Percentiles rank a stretch among this genome's conserved stretches.
These are phyloP conservation scores for Bradysia coprophila DNA, from an alignment of 1,140 invertebrate species.

Conservation along the genomic window DNA sequence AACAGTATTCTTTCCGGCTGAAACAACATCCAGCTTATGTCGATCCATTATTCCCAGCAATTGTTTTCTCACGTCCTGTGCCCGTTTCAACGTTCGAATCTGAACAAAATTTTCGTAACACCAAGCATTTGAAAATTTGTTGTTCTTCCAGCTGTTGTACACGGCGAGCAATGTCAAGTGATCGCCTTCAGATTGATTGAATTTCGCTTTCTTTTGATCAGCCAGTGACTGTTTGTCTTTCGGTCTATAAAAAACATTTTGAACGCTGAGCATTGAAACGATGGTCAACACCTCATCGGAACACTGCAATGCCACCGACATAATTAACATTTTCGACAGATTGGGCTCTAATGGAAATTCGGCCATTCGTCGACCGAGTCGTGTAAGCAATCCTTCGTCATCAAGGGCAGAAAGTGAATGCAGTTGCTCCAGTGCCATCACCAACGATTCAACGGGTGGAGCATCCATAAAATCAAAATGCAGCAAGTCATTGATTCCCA, in stretches of 20 bases:
- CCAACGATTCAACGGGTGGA: constrained; percentile 89
- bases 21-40: constrained; percentile 94
- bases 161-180: constrained; percentile 95
- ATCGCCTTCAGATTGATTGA: constrained; percentile 97
- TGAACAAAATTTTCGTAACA: constrained; percentile 99
- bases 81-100: constrained; percentile 86
- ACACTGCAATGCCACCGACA: constrained; percentile 96
- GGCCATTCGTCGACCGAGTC: constrained; percentile 91
- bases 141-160: constrained; percentile 99
- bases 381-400: constrained; percentile 87
- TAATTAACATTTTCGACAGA: constrained; percentile 97
- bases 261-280: constrained; percentile 96
- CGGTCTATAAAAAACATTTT: constrained; percentile 95
- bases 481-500: constrained; percentile 99
- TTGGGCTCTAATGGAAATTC: constrained; percentile 98
- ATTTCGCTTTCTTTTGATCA: constrained; percentile 98
- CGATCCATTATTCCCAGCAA: constrained; percentile 95
- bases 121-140: constrained; percentile 98
- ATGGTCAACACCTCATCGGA: constrained; percentile 98
- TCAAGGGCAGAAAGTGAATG: constrained; percentile 95
- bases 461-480: constrained; percentile 99
- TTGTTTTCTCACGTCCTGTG: constrained; percentile 97
- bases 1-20: constrained; percentile 88
- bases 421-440: constrained; percentile 92
- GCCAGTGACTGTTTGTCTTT: constrained; percentile 96